These are phyloP conservation scores for Zaprionus lachaisei DNA, from an alignment of 1,140 invertebrate species.

Conservation along the genomic window DNA sequence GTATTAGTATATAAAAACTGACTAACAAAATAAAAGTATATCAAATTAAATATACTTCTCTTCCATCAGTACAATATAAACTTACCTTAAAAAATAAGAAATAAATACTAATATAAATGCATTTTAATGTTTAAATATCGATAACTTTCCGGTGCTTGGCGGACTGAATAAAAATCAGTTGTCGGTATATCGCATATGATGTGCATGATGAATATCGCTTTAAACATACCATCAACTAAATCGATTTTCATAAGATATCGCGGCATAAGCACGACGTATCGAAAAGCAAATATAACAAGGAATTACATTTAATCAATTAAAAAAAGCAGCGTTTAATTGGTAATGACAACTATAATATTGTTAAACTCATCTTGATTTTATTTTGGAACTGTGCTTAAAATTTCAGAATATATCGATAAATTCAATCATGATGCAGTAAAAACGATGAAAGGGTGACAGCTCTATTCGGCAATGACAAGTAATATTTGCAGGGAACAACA, in stretches of 20 bases:
- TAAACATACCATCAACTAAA: background rate
- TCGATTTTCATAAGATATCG: background rate
- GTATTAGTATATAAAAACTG: background rate
- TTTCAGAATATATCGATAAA: slow-evolving; percentile 12
- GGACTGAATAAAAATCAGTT: background rate
- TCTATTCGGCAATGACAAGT: slow-evolving; percentile 47
- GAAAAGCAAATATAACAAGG: background rate
- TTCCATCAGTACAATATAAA: background rate
- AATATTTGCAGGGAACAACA: slow-evolving; percentile 42
- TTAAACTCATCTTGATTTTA: background rate
- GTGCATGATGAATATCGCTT: background rate
- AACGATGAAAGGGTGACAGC: slow-evolving; percentile 16
- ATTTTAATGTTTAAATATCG: background rate
- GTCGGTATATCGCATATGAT: background rate
- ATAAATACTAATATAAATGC: background rate
- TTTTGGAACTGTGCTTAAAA: background rate
- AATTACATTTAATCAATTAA: background rate
- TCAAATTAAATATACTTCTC: background rate
- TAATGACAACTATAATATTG: background rate
- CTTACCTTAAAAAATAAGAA: background rate
- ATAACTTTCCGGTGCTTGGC: background rate
- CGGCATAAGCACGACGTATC: background rate
- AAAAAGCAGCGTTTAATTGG: too few species aligned
- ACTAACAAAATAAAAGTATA: too few species aligned
- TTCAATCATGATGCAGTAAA: background rate